Percentiles rank a stretch among this genome's conserved stretches.
Conservation (phyloP, 1,140 invertebrate species). For the Drosophila melanogaster region DNA sequence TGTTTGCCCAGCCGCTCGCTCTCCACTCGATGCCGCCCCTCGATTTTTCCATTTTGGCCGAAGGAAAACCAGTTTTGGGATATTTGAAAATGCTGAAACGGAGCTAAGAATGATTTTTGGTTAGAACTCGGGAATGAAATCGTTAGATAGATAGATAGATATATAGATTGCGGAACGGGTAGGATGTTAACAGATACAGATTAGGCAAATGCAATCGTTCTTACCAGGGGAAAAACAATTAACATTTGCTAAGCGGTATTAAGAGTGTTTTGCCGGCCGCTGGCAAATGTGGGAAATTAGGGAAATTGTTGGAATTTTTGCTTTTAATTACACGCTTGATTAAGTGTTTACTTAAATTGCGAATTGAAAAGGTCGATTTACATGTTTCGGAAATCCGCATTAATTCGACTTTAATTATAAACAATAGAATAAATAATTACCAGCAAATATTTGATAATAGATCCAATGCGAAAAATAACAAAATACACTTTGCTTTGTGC, state of each 20-base stretch:
- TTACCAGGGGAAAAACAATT: slow-evolving; percentile 21
- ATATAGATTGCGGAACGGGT: not conserved
- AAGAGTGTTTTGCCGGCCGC: not conserved
- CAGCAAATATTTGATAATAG: not conserved
- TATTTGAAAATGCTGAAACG: slow-evolving; percentile 33
- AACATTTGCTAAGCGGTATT: slow-evolving; percentile 17
- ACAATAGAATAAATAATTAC: not conserved
- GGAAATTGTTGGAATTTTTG: not conserved
- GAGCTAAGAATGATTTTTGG: slow-evolving; percentile 43
- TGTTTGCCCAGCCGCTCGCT: slow-evolving; percentile 44
- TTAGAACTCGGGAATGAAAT: slow-evolving; percentile 25
- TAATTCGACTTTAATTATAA: too few species aligned
- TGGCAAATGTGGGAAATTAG: slow-evolving; percentile 9
- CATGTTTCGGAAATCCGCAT: too few species aligned
- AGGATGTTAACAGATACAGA: slow-evolving; percentile 1
- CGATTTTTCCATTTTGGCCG: not conserved
- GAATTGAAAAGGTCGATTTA: not conserved
- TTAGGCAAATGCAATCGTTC: slow-evolving; percentile 19
- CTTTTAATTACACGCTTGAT: slow-evolving; percentile 1
- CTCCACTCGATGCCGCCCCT: not conserved
- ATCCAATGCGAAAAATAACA: not conserved
- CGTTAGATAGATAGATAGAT: slow-evolving; percentile 20
- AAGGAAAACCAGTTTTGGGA: slow-evolving; percentile 38
- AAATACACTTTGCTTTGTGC: too few species aligned
- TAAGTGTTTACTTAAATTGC: not conserved